Conservation (phyloP, 2,888 invertebrate species). For the Parnassius apollo region DNA sequence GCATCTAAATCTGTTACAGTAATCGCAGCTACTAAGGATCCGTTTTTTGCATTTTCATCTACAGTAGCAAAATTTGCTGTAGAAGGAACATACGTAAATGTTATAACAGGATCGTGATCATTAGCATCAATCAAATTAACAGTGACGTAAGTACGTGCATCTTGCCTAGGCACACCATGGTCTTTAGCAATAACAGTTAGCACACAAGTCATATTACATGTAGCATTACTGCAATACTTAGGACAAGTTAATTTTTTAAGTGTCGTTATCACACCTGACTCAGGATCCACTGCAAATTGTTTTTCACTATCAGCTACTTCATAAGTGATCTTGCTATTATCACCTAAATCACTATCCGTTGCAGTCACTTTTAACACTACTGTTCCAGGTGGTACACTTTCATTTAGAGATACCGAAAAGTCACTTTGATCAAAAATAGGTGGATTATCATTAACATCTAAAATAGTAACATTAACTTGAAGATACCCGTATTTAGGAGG, state of each 20-base stretch:
- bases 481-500: slow-evolving; percentile 91
- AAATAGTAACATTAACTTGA: slow-evolving; percentile 93
- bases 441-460: slow-evolving; percentile 97
- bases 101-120: slow-evolving; percentile 95
- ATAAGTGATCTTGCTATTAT: slow-evolving; percentile 95
- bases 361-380: slow-evolving; percentile 95
- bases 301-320: slow-evolving; percentile 91
- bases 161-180: slow-evolving; percentile 94
- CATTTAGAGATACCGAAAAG: slow-evolving; percentile 95
- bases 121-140: slow-evolving; percentile 96
- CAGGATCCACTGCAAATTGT: slow-evolving; percentile 95
- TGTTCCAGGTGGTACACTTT: slow-evolving; percentile 95
- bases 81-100: slow-evolving; percentile 91
- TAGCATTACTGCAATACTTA: slow-evolving; percentile 86
- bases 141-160: slow-evolving; percentile 95
- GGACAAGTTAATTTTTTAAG: slow-evolving; percentile 90
- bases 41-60: slow-evolving; percentile 95
- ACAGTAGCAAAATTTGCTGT: slow-evolving; percentile 94
- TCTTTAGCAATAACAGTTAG: slow-evolving; percentile 96
- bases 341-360: slow-evolving; percentile 95
- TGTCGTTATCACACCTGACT: slow-evolving; percentile 93
- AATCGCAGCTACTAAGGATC: slow-evolving; percentile 95
- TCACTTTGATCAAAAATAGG: slow-evolving; percentile 97
- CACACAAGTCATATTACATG: slow-evolving; percentile 95
- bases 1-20: slow-evolving; percentile 95